Base-by-base conservation (phyloP, 2,888 invertebrate species). In the Biston betularia region DNA sequence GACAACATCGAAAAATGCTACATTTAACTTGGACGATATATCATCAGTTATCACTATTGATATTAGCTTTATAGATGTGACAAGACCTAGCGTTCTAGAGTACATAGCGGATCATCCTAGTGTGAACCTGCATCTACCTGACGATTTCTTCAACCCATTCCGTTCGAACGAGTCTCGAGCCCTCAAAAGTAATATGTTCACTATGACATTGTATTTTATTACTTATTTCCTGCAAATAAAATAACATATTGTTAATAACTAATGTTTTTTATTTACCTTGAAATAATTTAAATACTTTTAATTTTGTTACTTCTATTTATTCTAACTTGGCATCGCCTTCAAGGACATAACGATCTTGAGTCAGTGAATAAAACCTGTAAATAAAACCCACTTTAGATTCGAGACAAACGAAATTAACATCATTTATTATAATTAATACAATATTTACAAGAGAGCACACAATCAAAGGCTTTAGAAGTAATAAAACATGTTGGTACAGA, bases 131-230 rank as follows among this genome's bases (percentile, higher is more conserved):
- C 93, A 94, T 82, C 89, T 97, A 62, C 96, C 97, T 1, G 93
- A 94, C 73, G 96, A 97, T 83, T 97, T 97, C 83, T 97, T 97
- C 84, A 96, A 96, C 80, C 97, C 97, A 0, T 96, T 96, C 75
- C 85, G 94, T 62, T 85, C 86, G 42, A 91, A 84, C 72, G 77
- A 78, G 63, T 77, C 75, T 70, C 46, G 54, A 40, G 24, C 60
- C 65, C 61, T 54, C 42, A 57, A 65, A 59, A 64, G 61, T 63
- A 73, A 75, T 64, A 60, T 72, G 72, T 64, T 73, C 72, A 75
- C 73, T 69, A 64, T 76, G 71, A 69, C 77, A 73, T 66, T 75
- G 53, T 71, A 55, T 65, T 71, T 61, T 55, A 66, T 77, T 52
- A 68, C 76, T 72, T 71, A 69, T 74, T 74, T 50, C 63, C 55